Base-by-base conservation (phyloP, 2,888 invertebrate genomes). In the Cheilosia urbana region DNA sequence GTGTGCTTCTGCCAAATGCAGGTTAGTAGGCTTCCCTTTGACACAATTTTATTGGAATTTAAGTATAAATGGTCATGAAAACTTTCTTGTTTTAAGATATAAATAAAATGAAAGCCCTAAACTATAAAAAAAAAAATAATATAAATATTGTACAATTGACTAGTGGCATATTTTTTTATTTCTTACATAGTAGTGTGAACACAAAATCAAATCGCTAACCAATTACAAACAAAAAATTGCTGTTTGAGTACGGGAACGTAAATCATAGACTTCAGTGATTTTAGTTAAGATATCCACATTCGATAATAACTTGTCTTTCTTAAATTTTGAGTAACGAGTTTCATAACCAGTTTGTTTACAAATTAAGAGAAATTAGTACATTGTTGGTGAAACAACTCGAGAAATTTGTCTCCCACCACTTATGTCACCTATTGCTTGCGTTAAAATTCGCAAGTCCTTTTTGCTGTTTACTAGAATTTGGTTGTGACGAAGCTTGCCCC, bases 361-460 rank as follows among this genome's bases (percentile, higher is more conserved):
- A 53, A 42, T 60, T 47, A 75, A 73, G 72, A 68, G 42, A 42
- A 68, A 63, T 73, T 21, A 69, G 34, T 42, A 37, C 57, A 51
- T 49, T 63, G 34, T 73, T 69, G 30, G 13, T 42, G n/a, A 17
- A 66, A 49, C 57, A 57, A 68, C 42, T 73, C 27, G 42, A 72
- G 21, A 78, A 37, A 49, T 37, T 49, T 40, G 45, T 40, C 6
- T 13, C 77, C 73, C 77, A 87, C 87, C 87, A 89, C 91, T 90
- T 90, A 89, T 90, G 92, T 92, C 92, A 92, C 92, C 92, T 92
- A 90, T 89, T 89, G 89, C 89, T 90, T 27, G 89, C 88, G 58
- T 88, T 89, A 71, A 90, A 89, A 87, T 91, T 89, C 63, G 89
- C 87, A 57, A 90, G 88, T 24, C 89, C 89, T 89, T 91, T 91